A percentile compares a stretch with the other conserved stretches of the same genome.
phyloP scores from a whole-genome alignment of 2,888 invertebrate genomes.

The Odontocerum albicorne region DNA sequence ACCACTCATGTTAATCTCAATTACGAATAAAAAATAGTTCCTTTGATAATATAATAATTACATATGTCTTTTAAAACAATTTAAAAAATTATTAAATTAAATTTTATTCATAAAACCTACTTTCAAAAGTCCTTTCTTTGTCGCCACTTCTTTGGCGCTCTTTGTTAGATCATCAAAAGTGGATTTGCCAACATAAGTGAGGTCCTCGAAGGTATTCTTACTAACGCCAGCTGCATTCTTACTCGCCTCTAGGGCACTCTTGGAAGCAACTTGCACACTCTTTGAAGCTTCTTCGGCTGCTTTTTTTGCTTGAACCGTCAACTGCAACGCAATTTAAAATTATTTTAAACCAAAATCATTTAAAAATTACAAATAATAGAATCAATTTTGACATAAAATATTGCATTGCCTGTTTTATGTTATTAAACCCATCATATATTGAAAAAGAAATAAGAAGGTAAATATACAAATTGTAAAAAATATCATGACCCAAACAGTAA shows the following conservation, averaged over 20 bases:
- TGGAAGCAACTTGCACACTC: slow-evolving; percentile 82
- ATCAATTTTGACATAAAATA: too few relatives aligned
- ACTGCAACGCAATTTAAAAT: slow-evolving; percentile 48
- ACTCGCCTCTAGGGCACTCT: slow-evolving; percentile 81
- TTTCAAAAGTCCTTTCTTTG: slow-evolving; percentile 83
- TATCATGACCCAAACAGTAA: too few relatives aligned
- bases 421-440: too few relatives aligned
- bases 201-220: slow-evolving; percentile 84
- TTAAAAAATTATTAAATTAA: not conserved
- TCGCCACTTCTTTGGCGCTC: slow-evolving; percentile 85
- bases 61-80: not conserved
- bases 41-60: too few relatives aligned
- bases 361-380: slow-evolving; percentile 3
- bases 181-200: slow-evolving; percentile 87
- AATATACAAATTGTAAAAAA: too few relatives aligned
- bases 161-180: slow-evolving; percentile 89
- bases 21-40: too few relatives aligned
- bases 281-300: slow-evolving; percentile 82
- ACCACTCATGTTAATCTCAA: too few relatives aligned
- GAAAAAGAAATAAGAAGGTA: too few relatives aligned
- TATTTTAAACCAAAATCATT: not conserved
- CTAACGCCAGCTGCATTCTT: slow-evolving; percentile 87
- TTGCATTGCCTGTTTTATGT: too few relatives aligned
- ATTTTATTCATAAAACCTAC: slow-evolving; percentile 54
- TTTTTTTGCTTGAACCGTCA: slow-evolving; percentile 86